Percentiles rank a stretch among this genome's conserved stretches.
phyloP scores from a whole-genome alignment of 2,797 vertebrate genomes.

The Allobates femoralis region DNA sequence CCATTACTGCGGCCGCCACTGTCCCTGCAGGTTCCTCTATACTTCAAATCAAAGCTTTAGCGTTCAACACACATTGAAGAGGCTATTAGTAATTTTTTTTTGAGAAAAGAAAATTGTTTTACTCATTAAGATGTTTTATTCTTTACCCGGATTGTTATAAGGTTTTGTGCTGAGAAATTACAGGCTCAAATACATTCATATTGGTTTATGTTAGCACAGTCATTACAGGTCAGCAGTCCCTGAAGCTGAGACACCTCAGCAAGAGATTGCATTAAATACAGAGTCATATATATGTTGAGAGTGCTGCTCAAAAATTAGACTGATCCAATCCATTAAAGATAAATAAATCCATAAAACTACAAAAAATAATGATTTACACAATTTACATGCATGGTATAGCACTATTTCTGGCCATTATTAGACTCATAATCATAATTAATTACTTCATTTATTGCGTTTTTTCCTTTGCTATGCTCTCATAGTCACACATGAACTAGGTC shows the following conservation, averaged over 20 bases:
- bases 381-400: too few relatives aligned
- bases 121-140: not conserved
- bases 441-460: too few relatives aligned
- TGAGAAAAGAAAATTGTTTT: conserved; percentile 16
- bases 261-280: not conserved
- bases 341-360: too few relatives aligned
- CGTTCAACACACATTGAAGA: not conserved
- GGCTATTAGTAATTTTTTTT: not conserved
- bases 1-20: not conserved
- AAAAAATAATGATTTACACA: too few relatives aligned
- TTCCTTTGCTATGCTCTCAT: too few relatives aligned
- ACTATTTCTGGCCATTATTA: too few relatives aligned
- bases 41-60: not conserved
- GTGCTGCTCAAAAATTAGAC: too few relatives aligned
- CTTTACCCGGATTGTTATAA: not conserved
- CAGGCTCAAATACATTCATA: not conserved
- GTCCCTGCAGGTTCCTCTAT: not conserved
- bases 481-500: too few relatives aligned
- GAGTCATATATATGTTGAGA: not conserved
- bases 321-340: too few relatives aligned
- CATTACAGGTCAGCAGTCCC: not conserved
- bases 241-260: not conserved
- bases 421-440: too few relatives aligned
- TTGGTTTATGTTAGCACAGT: not conserved
- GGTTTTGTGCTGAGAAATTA: not conserved